These are phyloP conservation scores for Sebastes alutus DNA, from an alignment of 2,797 vertebrate species.

Conservation along the genomic window DNA sequence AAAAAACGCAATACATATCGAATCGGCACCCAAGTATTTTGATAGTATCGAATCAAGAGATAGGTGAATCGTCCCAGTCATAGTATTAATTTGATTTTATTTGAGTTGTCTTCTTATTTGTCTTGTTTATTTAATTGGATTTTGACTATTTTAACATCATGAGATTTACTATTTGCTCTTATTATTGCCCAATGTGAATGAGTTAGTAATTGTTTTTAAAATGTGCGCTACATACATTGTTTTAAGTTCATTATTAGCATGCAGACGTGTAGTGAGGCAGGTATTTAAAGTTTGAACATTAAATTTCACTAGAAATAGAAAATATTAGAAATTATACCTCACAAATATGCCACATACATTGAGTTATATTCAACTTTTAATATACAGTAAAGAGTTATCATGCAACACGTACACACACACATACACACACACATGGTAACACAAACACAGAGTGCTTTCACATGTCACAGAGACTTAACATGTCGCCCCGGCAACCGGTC, in stretches of 20 bases:
- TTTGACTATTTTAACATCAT: background rate
- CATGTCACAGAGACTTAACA: constrained; percentile 64
- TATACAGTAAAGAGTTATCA: background rate
- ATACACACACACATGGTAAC: background rate
- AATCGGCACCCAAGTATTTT: too few relatives aligned
- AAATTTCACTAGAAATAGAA: background rate
- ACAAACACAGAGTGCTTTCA: constrained; percentile 38
- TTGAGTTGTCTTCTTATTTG: too few relatives aligned
- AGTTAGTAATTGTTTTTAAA: background rate
- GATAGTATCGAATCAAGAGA: too few relatives aligned
- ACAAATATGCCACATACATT: background rate
- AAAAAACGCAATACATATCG: too few relatives aligned
- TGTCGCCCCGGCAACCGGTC: constrained; percentile 58
- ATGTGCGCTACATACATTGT: too few relatives aligned
- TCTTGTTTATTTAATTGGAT: background rate
- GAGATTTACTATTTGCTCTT: background rate
- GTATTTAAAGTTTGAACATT: background rate
- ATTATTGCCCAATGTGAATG: background rate
- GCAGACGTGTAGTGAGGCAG: background rate
- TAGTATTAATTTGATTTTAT: too few relatives aligned
- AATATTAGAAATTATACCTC: background rate
- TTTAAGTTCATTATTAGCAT: background rate
- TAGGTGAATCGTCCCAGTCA: too few relatives aligned
- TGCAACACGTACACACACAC: background rate
- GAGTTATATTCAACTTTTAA: background rate